Conservation (phyloP, 1,140 invertebrate genomes). For the Hypothenemus hampei region DNA sequence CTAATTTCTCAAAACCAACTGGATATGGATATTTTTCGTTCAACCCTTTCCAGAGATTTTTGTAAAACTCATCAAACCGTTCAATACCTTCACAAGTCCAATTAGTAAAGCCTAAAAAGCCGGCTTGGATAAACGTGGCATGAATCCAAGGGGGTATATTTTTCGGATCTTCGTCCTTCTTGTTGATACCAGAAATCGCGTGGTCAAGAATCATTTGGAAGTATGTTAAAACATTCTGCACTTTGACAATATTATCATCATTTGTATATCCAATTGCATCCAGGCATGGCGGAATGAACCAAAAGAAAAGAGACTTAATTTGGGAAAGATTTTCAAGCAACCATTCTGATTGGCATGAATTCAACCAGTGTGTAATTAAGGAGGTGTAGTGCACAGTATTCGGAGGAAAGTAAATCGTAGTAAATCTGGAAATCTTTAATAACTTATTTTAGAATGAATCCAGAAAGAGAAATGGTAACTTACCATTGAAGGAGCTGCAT, state of each 20-base stretch:
- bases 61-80: conserved; percentile 69
- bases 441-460: background rate
- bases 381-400: conserved; percentile 60
- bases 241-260: conserved; percentile 65
- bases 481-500: conserved; percentile 83
- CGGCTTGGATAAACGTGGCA: conserved; percentile 68
- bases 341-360: conserved; percentile 58
- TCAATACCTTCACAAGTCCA: conserved; percentile 66
- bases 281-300: conserved; percentile 67
- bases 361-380: conserved; percentile 72
- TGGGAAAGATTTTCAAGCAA: conserved; percentile 55
- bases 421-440: conserved; percentile 64
- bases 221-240: conserved; percentile 66
- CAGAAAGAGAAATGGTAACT: conserved; percentile 11
- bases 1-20: conserved; percentile 57
- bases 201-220: conserved; percentile 74
- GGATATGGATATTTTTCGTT: conserved; percentile 60
- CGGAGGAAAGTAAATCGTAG: conserved; percentile 88
- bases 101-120: conserved; percentile 78
- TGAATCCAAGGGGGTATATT: conserved; percentile 65
- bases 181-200: conserved; percentile 53
- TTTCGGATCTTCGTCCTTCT: conserved; percentile 56
- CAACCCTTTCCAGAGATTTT: conserved; percentile 54
- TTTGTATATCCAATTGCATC: conserved; percentile 55
- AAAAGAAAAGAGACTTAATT: conserved; percentile 65